A percentile compares a stretch with the other conserved stretches of the same genome.
phyloP scores from a whole-genome alignment of 2,113 vertebrate genomes.

The Cyphomyrus discorhynchus region DNA sequence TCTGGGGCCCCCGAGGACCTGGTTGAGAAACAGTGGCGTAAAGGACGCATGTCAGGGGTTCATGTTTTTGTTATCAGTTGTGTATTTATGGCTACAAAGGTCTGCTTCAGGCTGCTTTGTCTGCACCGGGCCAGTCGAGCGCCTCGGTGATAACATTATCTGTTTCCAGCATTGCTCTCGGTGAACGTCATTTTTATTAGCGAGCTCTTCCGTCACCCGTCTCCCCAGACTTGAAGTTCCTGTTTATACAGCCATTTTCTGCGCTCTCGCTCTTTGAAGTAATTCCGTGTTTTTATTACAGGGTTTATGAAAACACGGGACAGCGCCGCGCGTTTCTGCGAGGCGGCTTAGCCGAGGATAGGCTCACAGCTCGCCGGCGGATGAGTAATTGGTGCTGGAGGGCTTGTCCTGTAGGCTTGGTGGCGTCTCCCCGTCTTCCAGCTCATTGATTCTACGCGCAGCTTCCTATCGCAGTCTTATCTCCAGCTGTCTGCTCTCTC shows the following conservation, averaged over 20 bases:
- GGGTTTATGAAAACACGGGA: neutral
- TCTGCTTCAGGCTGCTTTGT: conserved; percentile 25
- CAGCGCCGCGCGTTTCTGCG: neutral
- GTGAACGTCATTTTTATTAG: conserved; percentile 16
- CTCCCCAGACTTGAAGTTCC: conserved; percentile 13
- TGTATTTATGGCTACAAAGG: conserved; percentile 22
- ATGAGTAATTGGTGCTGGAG: neutral
- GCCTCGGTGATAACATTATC: conserved; percentile 26
- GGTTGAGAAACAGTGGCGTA: neutral
- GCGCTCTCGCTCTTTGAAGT: neutral
- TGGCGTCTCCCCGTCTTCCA: neutral
- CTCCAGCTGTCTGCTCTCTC: neutral
- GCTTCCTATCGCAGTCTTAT: neutral
- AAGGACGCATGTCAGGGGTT: neutral
- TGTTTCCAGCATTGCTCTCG: conserved; percentile 17
- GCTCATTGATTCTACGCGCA: neutral
- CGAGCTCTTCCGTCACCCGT: neutral
- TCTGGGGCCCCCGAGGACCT: neutral
- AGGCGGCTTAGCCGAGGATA: neutral
- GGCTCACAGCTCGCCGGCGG: neutral
- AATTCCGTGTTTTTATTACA: neutral
- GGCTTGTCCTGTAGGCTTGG: neutral
- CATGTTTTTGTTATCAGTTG: neutral
- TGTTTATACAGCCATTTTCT: conserved; percentile 1
- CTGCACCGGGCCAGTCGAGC: conserved; percentile 27